These are phyloP conservation scores for Porites cylindrica DNA, from an alignment of 92 coral and sea anemone species.

Conservation along the genomic window DNA sequence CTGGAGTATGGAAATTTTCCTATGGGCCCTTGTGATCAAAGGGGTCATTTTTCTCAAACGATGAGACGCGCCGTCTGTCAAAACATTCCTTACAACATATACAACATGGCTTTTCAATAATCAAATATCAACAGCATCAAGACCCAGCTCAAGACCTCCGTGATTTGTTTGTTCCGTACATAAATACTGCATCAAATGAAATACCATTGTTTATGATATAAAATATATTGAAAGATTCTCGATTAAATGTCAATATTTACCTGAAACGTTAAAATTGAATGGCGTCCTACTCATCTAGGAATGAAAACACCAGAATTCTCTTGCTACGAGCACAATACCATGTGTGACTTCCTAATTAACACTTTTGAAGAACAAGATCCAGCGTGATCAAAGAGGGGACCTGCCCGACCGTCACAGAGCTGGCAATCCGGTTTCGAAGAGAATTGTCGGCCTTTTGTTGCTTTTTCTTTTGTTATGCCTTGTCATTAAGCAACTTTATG, in stretches of 20 bases:
- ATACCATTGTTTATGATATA: slow-evolving; percentile 19
- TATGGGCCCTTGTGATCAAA: neutral
- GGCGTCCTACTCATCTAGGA: neutral
- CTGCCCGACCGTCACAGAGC: neutral
- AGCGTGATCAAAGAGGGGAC: neutral
- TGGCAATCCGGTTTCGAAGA: neutral
- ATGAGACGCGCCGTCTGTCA: slow-evolving; percentile 8
- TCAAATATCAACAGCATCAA: slow-evolving; percentile 19
- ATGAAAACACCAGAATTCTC: neutral
- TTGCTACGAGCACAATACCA: neutral
- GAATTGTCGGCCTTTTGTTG: neutral
- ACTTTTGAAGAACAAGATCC: neutral
- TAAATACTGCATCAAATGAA: slow-evolving; percentile 30
- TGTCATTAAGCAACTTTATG: neutral
- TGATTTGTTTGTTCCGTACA: slow-evolving; percentile 22
- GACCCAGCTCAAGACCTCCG: slow-evolving; percentile 37
- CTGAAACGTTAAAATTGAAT: slow-evolving; percentile 8
- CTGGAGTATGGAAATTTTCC: neutral
- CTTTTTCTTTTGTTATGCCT: neutral
- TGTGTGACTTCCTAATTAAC: neutral
- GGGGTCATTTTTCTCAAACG: neutral
- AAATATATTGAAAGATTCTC: slow-evolving; percentile 6
- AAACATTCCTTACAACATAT: slow-evolving; percentile 4
- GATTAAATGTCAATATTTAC: slow-evolving; percentile 18
- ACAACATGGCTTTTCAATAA: neutral